Conservation (phyloP, 2,797 vertebrate genomes). For the Eulemur mongoz region DNA sequence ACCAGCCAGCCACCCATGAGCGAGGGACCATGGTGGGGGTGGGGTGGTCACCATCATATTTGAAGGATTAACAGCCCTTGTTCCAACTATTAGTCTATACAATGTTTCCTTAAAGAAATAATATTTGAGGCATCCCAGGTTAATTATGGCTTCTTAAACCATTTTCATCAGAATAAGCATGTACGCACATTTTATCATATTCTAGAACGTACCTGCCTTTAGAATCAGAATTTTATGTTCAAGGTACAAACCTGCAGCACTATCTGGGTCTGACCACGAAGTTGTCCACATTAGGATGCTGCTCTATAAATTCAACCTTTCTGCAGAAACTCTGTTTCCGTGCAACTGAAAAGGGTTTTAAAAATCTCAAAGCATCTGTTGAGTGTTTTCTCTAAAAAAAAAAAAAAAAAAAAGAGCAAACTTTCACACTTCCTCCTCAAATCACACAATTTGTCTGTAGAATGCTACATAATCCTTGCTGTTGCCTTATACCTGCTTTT, state of each 20-base stretch:
- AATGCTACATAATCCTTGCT: not conserved
- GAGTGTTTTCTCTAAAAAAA: constrained; percentile 35
- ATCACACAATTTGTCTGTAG: constrained; percentile 6
- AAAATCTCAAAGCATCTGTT: constrained; percentile 58
- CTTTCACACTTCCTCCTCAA: constrained; percentile 62
- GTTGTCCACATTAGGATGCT: too few relatives aligned
- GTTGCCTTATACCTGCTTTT: constrained; percentile 5
- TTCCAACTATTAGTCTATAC: not conserved
- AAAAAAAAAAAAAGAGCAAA: constrained; percentile 42
- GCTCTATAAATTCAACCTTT: not conserved
- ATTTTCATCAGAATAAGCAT: not conserved
- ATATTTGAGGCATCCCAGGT: not conserved
- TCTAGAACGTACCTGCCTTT: too few relatives aligned
- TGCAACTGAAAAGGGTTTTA: not conserved
- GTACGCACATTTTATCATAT: not conserved
- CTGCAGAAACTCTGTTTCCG: not conserved
- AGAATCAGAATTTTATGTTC: not conserved
- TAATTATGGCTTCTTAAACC: not conserved
- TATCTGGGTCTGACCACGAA: not conserved
- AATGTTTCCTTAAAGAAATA: not conserved
- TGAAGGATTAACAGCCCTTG: not conserved
- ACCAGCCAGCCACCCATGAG: not conserved
- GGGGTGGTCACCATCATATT: accelerated
- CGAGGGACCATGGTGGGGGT: accelerated
- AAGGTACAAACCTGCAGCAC: too few relatives aligned